phyloP scores from a whole-genome alignment of 2,888 invertebrate species.

The Perizoma flavofasciatum region DNA sequence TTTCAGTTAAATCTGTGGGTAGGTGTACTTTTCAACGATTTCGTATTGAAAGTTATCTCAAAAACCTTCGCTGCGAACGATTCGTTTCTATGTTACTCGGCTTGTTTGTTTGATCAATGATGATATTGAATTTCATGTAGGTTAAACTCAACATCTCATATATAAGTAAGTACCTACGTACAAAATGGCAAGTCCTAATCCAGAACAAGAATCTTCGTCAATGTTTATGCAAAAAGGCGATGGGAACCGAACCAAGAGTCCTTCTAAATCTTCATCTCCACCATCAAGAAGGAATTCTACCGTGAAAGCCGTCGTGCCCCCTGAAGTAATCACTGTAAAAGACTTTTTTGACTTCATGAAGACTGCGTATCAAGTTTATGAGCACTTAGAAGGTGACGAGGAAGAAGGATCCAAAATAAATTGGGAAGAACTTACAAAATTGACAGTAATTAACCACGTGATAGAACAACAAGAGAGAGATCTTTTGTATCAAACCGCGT shows the following conservation, averaged over 20 bases:
- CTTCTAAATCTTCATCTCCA: constrained; percentile 50
- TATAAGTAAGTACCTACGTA: not conserved
- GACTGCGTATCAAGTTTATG: constrained; percentile 88
- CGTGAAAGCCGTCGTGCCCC: constrained; percentile 52
- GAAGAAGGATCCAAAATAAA: constrained; percentile 73
- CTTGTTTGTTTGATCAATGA: constrained; percentile 64
- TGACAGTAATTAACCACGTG: constrained; percentile 77
- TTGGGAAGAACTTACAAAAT: constrained; percentile 80
- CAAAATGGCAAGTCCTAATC: constrained; percentile 68
- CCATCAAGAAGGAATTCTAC: constrained; percentile 54
- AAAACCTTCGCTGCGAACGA: not conserved
- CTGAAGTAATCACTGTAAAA: constrained; percentile 87
- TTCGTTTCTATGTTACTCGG: constrained; percentile 48
- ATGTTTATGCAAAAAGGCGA: constrained; percentile 71
- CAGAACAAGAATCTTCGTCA: constrained; percentile 63
- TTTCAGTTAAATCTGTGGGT: constrained; percentile 13
- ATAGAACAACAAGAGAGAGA: constrained; percentile 77
- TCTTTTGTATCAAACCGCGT: constrained; percentile 64
- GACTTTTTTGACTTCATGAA: constrained; percentile 89
- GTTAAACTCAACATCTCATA: constrained; percentile 19
- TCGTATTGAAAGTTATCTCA: not conserved
- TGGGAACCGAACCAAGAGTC: constrained; percentile 52
- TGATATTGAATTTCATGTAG: constrained; percentile 34
- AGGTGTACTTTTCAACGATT: not conserved
- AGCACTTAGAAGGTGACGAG: constrained; percentile 73